phyloP scores from a whole-genome alignment of 2,113 vertebrate species.

The Petrocephalus microphthalmus region DNA sequence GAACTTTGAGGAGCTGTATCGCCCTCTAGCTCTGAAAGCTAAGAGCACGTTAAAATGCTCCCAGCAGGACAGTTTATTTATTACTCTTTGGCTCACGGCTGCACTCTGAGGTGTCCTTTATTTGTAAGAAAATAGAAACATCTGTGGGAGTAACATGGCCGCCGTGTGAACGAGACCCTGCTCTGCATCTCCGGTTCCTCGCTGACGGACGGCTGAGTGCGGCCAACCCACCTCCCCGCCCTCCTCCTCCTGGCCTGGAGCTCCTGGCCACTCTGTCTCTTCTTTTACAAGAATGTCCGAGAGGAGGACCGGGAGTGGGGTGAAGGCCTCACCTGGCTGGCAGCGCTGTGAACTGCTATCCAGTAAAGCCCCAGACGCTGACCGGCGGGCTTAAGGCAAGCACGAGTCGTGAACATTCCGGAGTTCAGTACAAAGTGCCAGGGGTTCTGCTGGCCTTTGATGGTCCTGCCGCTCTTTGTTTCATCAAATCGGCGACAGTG shows the following conservation, averaged over 20 bases:
- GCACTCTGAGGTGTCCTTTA: slow-evolving; percentile 31
- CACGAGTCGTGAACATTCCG: not conserved
- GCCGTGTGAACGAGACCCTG: slow-evolving; percentile 23
- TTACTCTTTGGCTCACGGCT: slow-evolving; percentile 31
- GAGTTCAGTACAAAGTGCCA: not conserved
- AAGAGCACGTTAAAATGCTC: slow-evolving; percentile 38
- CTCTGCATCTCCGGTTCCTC: slow-evolving; percentile 25
- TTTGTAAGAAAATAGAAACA: slow-evolving; percentile 44
- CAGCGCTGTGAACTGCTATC: not conserved
- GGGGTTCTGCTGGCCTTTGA: not conserved
- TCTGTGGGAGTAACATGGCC: slow-evolving; percentile 36
- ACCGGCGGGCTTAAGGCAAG: not conserved
- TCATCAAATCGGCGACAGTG: not conserved
- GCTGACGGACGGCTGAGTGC: not conserved
- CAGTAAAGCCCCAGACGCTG: no score
- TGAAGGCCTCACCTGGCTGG: not conserved
- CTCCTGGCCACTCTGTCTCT: not conserved
- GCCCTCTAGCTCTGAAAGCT: slow-evolving; percentile 35
- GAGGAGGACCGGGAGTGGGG: not conserved
- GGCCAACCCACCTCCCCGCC: slow-evolving; percentile 9
- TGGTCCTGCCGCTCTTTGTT: not conserved
- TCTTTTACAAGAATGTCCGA: not conserved
- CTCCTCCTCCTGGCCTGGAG: no score
- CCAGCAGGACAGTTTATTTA: slow-evolving; percentile 40
- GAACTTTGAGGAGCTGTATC: slow-evolving; percentile 14